These are phyloP conservation scores for Petrocephalus schoutedeni DNA, from an alignment of 2,797 vertebrate genomes.

Conservation along the genomic window DNA sequence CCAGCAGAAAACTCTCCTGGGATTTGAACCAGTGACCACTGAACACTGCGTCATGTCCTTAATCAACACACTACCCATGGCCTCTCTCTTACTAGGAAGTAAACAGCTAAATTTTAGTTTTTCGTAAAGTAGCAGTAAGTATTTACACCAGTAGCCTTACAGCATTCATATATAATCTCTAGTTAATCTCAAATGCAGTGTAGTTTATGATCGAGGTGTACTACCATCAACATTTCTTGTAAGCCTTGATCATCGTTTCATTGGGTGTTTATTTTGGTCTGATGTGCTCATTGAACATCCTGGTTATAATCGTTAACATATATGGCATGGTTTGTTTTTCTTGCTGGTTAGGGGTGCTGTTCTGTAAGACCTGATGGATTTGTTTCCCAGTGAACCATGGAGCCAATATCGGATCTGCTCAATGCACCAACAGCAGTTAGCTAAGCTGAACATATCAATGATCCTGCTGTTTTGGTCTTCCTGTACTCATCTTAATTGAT, in stretches of 20 bases:
- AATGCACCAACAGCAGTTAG: background rate
- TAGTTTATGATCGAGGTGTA: background rate
- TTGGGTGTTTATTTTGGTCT: background rate
- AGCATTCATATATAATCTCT: background rate
- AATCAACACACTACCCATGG: background rate
- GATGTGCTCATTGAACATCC: background rate
- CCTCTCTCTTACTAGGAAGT: background rate
- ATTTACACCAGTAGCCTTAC: background rate
- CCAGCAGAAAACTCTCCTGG: background rate
- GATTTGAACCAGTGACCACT: background rate
- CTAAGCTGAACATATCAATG: background rate
- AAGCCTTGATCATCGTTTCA: background rate
- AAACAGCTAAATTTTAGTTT: background rate
- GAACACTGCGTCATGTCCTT: background rate
- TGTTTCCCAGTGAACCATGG: background rate
- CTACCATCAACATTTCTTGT: background rate
- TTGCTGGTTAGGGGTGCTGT: background rate
- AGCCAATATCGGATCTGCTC: background rate
- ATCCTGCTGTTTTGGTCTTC: background rate
- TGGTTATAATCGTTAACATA: conserved; percentile 4
- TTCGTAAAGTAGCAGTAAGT: background rate
- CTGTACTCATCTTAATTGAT: background rate
- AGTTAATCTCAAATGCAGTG: background rate
- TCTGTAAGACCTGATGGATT: background rate
- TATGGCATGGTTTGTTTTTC: background rate